Evolutionary conservation across 2,113 vertebrate species (phyloP), one percentile per base, ranked within the genome.

Genomic region (Cettia cetti): DNA sequence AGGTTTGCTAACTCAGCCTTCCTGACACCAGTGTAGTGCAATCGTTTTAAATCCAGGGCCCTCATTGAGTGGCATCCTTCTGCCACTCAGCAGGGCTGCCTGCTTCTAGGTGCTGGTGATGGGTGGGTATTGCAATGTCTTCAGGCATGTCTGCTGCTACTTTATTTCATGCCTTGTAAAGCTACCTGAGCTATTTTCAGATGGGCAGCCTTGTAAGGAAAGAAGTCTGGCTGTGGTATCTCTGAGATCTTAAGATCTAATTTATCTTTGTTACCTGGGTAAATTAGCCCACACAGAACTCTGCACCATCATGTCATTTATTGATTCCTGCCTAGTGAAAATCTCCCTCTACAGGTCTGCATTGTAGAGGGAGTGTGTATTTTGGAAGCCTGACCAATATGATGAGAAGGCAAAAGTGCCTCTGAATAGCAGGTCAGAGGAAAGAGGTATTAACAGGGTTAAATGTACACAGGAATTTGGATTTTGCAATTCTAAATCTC

Each of bases 341-440:
- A 60, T 76, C 66, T 82, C 13, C 16, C 22, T 85, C 24, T 70
- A 3, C 4, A 11, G 23, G 39, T 68, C 35, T 85, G 52, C 57
- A 4, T n/a, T 9, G 1, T 35, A 39, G 44, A 47, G 8, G 33
- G 15, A 39, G 7, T 0, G 0, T 60, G 37, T 2, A 0, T 24
- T 79, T 60, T 42, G 49, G 37, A 57, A 82, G 27, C 35, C 59
- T 44, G 63, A n/a, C 49, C 54, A 19, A 6, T 64, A 31, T 21
- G 27, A 68, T 40, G 26, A 37, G 50, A 70, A 81, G 31, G 69
- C 54, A 40, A 4, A 84, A 92, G 49, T 76, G 28, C 11, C 37
- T 72, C 26, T 6, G 28, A 88, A 61, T 17, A 33, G 42, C 37
- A 24, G 66, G 53, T 76, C 28, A 50, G 69, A 92, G 76, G 33